These are phyloP conservation scores for Actias luna DNA, from an alignment of 2,888 invertebrate species.

Conservation along the genomic window DNA sequence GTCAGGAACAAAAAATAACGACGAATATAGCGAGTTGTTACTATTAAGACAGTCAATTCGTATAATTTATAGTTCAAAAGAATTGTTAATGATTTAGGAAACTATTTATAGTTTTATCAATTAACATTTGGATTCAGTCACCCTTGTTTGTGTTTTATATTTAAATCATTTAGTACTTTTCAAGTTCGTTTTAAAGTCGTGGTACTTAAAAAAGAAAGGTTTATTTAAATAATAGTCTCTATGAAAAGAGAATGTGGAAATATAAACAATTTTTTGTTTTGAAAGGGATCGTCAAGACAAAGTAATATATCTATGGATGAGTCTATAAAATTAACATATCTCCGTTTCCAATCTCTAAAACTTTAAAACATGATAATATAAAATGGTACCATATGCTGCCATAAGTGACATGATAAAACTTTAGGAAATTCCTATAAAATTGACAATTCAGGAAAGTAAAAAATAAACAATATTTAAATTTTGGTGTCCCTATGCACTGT, in stretches of 20 bases:
- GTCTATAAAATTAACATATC: neutral
- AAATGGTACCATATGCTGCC: constrained; percentile 1
- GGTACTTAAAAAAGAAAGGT: too few species aligned
- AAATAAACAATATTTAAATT: constrained; percentile 35
- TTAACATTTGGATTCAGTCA: too few species aligned
- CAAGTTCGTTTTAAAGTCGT: too few species aligned
- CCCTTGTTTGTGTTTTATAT: too few species aligned
- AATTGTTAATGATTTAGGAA: too few species aligned
- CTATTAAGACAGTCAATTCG: too few species aligned
- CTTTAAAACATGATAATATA: neutral
- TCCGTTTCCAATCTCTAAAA: neutral
- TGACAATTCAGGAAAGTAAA: constrained; percentile 34
- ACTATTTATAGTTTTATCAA: too few species aligned
- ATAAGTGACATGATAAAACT: constrained; percentile 25
- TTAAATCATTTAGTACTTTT: too few species aligned
- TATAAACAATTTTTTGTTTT: neutral
- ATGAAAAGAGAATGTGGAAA: neutral
- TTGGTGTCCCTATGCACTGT: constrained; percentile 13
- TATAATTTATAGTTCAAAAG: too few species aligned
- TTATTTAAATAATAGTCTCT: neutral
- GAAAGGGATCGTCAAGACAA: neutral
- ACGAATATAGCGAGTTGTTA: too few species aligned
- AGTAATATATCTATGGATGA: neutral
- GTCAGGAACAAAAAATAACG: too few species aligned
- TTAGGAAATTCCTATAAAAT: constrained; percentile 24